Conservation (phyloP, 2,113 vertebrate genomes). For the Cyrtonyx montezumae region DNA sequence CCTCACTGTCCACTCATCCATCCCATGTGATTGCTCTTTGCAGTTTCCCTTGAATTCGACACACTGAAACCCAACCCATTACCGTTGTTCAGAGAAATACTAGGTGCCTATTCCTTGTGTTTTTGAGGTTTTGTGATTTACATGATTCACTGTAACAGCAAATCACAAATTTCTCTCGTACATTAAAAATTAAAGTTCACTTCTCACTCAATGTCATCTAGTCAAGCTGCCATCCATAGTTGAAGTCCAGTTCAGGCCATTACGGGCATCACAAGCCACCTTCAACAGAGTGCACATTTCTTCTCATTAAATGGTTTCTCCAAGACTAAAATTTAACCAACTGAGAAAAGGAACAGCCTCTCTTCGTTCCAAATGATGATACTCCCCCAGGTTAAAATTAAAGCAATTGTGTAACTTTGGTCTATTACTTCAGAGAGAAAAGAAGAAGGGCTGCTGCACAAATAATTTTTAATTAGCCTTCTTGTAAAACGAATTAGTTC, state of each 20-base stretch:
- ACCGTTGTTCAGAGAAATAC: background rate
- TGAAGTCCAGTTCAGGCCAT: background rate
- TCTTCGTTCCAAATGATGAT: background rate
- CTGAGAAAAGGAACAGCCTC: background rate
- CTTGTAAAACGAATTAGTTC: slow-evolving; percentile 18
- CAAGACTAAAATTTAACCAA: background rate
- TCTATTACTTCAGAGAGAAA: background rate
- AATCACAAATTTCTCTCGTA: background rate
- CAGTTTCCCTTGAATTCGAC: background rate
- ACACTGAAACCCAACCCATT: background rate
- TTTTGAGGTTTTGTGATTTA: background rate
- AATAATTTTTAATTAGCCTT: slow-evolving; percentile 18
- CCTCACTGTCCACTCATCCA: background rate
- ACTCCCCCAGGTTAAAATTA: background rate
- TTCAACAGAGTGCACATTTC: background rate
- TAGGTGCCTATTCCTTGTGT: background rate
- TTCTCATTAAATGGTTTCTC: background rate
- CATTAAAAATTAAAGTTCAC: slow-evolving; percentile 1
- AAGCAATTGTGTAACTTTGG: slow-evolving; percentile 14
- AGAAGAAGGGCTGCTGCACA: background rate
- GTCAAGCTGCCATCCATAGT: background rate
- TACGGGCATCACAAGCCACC: background rate
- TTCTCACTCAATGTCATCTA: background rate
- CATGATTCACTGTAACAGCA: background rate
- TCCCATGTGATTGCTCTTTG: background rate